Conservation (phyloP, 2,888 invertebrate species). For the Eilema sororculum region DNA sequence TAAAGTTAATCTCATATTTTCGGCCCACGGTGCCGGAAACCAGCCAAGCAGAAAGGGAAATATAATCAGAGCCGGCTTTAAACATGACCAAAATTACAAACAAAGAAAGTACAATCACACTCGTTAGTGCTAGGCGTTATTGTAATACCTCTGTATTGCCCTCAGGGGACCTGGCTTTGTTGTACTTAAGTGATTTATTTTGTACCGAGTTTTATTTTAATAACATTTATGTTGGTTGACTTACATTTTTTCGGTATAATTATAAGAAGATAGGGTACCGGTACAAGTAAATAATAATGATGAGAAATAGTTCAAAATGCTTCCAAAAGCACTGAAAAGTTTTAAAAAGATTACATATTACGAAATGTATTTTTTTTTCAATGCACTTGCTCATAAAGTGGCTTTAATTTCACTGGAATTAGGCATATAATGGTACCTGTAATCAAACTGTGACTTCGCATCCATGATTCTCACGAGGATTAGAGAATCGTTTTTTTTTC, state of each 20-base stretch:
- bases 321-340: too few species aligned
- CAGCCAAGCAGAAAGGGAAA: neutral
- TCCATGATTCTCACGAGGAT: too few species aligned
- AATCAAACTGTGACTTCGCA: too few species aligned
- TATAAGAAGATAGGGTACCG: too few species aligned
- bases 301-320: too few species aligned
- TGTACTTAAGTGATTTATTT: constrained; percentile 13
- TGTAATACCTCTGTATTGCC: constrained; percentile 4
- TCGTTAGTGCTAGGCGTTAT: constrained; percentile 3
- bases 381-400: too few species aligned
- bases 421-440: too few species aligned
- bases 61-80: neutral
- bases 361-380: too few species aligned
- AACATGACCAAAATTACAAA: constrained; percentile 13
- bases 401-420: too few species aligned
- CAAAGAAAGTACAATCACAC: constrained; percentile 7
- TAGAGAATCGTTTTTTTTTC: too few species aligned
- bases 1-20: neutral
- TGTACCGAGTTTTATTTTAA: neutral
- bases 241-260: neutral
- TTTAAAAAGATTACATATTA: too few species aligned
- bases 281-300: too few species aligned
- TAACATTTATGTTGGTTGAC: neutral
- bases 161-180: constrained; percentile 9
- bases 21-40: neutral